These are phyloP conservation scores for Aphelocoma californica DNA, from an alignment of 2,797 vertebrate species.

Conservation along the genomic window DNA sequence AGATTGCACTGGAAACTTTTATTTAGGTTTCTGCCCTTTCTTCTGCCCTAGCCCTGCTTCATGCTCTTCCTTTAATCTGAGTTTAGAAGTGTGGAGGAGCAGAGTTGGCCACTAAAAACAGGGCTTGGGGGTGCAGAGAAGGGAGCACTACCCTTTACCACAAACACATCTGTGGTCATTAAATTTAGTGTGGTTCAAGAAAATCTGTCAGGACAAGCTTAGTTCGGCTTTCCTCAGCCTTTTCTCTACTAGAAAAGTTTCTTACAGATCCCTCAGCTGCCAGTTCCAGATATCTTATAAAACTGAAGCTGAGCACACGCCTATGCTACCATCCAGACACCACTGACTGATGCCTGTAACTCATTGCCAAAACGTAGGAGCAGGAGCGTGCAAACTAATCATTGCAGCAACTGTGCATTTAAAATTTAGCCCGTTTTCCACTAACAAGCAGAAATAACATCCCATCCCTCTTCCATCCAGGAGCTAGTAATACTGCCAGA, in stretches of 20 bases:
- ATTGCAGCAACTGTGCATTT: not conserved
- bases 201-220: not conserved
- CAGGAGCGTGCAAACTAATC: not conserved
- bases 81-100: not conserved
- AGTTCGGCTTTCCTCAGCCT: not conserved
- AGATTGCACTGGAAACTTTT: not conserved
- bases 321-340: not conserved
- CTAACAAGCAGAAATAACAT: not conserved
- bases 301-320: not conserved
- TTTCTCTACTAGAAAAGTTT: not conserved
- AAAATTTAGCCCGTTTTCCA: not conserved
- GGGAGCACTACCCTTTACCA: not conserved
- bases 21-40: not conserved
- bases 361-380: not conserved
- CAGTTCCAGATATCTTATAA: not conserved
- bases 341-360: not conserved
- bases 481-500: not conserved
- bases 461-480: not conserved
- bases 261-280: not conserved
- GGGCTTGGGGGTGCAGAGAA: not conserved
- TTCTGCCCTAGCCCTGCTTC: not conserved
- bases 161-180: not conserved
- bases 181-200: slow-evolving; percentile 31
- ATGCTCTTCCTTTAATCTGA: not conserved
- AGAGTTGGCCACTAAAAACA: not conserved